A percentile compares a stretch with the other conserved stretches of the same genome.
phyloP scores from a whole-genome alignment of 2,113 vertebrate genomes.

The Mesitornis unicolor region DNA sequence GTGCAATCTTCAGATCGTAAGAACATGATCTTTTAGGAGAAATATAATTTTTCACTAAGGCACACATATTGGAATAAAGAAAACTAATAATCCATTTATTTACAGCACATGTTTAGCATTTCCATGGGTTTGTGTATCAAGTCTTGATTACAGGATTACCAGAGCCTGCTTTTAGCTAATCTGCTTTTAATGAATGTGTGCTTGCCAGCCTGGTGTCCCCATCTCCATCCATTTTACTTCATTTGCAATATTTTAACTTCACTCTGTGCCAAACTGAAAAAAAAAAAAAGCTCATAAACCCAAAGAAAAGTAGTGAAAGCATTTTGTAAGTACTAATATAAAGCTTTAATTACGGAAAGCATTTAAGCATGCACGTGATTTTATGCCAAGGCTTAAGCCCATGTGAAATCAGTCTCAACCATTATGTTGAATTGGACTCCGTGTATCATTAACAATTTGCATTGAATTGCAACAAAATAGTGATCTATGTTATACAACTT shows the following conservation, averaged over 20 bases:
- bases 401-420: conserved; percentile 46
- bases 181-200: conserved; percentile 52
- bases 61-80: not conserved
- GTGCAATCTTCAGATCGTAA: not conserved
- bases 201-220: conserved; percentile 15
- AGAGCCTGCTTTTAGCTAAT: conserved; percentile 50
- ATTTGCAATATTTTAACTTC: conserved; percentile 9
- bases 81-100: conserved; percentile 55
- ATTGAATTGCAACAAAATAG: not conserved
- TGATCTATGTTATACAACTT: not conserved
- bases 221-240: conserved; percentile 12
- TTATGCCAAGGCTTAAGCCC: conserved; percentile 37
- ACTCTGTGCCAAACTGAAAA: not conserved
- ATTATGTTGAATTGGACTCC: not conserved
- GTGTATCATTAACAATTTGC: conserved; percentile 41
- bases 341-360: conserved; percentile 44
- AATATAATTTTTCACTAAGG: conserved; percentile 1
- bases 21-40: conserved; percentile 1
- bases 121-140: conserved; percentile 41
- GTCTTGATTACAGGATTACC: conserved; percentile 59
- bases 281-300: not conserved
- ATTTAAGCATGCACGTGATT: conserved; percentile 36
- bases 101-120: conserved; percentile 46
- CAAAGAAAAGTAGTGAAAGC: conserved; percentile 8
- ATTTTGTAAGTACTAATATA: not conserved